Evolutionary conservation across 2,888 invertebrate species (phyloP), one percentile per base, ranked within the genome.

Genomic region (Villa cingulata): DNA sequence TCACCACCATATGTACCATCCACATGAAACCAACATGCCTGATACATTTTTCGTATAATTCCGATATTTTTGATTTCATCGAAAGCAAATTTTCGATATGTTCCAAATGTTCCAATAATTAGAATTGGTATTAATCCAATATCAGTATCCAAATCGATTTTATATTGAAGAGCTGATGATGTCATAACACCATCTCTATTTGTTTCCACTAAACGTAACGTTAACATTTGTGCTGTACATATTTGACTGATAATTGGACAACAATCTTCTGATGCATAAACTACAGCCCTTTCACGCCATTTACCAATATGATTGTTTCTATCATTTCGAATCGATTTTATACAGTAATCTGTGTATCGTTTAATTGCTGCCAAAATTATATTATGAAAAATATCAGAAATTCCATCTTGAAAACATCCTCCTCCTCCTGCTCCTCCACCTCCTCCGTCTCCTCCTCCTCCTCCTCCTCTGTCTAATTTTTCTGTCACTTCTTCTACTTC

Each of bases 1-100:
- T 77, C 82, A 1, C 87, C 87, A 10, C 83, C 86, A 59, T 86
- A 87, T 1, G 86, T 85, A 0, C 78, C 85, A 61, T 86, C 86
- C 2, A 85, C 82, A 62, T 87, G 86, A 10, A 86, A 69, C 86
- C 86, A 87, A 3, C 81, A 70, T 20, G 68, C 66, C 0, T 76
- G 72, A 54, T 72, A 67, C 2, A 66, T 65, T 53, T 70, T 70
- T 55, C 78, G 75, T 6, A 85, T 72, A 2, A 80, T 78, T 1
- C 85, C 78, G 43, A 87, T 74, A 66, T 86, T 84, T 1, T 71
- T 66, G 7, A 87, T 67, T 55, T 80, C 80, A 63, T 87, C 87
- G 62, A 86, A 86, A 0, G 85, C 78, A 59, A 83, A 82, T 51
- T 79, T 78, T 0, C 81, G 77, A 0, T 86, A 86, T 1, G 85